Percentiles rank a stretch among this genome's conserved stretches.
Conservation (phyloP, 2,797 vertebrate genomes). For the Serranus cabrilla region DNA sequence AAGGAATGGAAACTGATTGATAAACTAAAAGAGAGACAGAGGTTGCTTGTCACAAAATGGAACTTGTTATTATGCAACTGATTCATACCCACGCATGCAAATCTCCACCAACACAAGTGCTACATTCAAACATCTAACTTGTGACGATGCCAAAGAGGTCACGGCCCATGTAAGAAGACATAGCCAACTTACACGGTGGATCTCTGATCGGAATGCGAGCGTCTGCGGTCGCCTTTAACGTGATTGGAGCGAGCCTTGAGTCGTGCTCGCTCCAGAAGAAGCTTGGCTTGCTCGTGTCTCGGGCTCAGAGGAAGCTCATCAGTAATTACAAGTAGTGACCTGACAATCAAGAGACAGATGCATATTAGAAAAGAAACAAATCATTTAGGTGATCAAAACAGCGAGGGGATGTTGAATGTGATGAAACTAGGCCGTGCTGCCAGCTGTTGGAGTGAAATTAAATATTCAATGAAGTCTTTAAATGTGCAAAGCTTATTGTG, state of each 20-base stretch:
- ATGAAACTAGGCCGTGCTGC: not conserved
- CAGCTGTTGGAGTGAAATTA: slow-evolving; percentile 14
- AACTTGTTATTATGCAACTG: not conserved
- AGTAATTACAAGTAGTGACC: slow-evolving; percentile 82
- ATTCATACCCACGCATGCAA: not conserved
- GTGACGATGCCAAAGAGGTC: not conserved
- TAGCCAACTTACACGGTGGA: slow-evolving; percentile 73
- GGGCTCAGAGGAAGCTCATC: slow-evolving; percentile 89
- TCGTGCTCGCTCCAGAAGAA: slow-evolving; percentile 91
- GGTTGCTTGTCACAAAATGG: not conserved
- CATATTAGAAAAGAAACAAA: slow-evolving; percentile 47
- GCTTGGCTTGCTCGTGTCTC: slow-evolving; percentile 93
- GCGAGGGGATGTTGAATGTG: not conserved
- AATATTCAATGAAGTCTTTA: slow-evolving; percentile 30
- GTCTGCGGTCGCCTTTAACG: slow-evolving; percentile 86
- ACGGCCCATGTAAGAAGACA: not conserved
- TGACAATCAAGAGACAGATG: slow-evolving; percentile 59
- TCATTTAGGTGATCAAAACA: not conserved
- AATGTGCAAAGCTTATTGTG: slow-evolving; percentile 35
- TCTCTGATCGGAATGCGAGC: slow-evolving; percentile 76
- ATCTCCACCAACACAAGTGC: slow-evolving; percentile 1
- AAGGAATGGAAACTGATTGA: not conserved
- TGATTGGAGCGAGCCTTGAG: slow-evolving; percentile 93
- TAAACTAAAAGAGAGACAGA: not conserved
- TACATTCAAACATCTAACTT: slow-evolving; percentile 11